Conservation (phyloP, 2,113 vertebrate species). For the Megaleporinus macrocephalus region DNA sequence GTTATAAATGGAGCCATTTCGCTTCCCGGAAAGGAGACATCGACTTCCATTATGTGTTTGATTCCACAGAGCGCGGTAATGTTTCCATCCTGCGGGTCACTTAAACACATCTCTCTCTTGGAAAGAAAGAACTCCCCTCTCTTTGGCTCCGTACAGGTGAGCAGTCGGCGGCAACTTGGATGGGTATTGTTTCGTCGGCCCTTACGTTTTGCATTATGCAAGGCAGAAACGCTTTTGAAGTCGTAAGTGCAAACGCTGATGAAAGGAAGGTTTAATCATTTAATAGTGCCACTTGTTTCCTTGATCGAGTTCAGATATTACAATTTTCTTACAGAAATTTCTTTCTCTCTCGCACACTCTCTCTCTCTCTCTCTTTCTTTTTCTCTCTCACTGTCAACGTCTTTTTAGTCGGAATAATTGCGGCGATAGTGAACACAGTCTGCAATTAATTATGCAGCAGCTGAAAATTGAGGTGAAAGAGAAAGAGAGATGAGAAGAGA, state of each 20-base stretch:
- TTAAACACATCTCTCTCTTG: slow-evolving; percentile 41
- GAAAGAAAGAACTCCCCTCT: neutral
- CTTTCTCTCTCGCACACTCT: neutral
- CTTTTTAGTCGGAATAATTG: slow-evolving; percentile 78
- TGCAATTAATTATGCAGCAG: slow-evolving; percentile 83
- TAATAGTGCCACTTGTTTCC: slow-evolving; percentile 56
- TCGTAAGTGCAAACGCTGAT: slow-evolving; percentile 34
- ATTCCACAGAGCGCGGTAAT: slow-evolving; percentile 30
- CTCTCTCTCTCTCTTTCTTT: slow-evolving; percentile 10
- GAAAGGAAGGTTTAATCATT: slow-evolving; percentile 43
- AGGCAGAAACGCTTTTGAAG: slow-evolving; percentile 47
- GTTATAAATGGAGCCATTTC: slow-evolving; percentile 51
- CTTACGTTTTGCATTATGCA: slow-evolving; percentile 44
- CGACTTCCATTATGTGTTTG: slow-evolving; percentile 41
- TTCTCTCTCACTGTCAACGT: slow-evolving; percentile 36
- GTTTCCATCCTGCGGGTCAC: slow-evolving; percentile 43
- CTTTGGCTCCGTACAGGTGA: slow-evolving; percentile 11
- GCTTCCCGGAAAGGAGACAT: slow-evolving; percentile 36
- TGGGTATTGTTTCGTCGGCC: slow-evolving; percentile 43
- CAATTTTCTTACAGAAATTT: slow-evolving; percentile 41
- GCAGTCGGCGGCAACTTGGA: neutral
- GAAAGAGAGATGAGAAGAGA: slow-evolving; percentile 43
- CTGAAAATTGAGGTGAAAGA: slow-evolving; percentile 80
- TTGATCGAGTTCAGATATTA: slow-evolving; percentile 51
- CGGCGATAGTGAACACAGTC: slow-evolving; percentile 77